Evolutionary conservation across 1,140 invertebrate species (phyloP).

Genomic region (Papilio glaucus): DNA sequence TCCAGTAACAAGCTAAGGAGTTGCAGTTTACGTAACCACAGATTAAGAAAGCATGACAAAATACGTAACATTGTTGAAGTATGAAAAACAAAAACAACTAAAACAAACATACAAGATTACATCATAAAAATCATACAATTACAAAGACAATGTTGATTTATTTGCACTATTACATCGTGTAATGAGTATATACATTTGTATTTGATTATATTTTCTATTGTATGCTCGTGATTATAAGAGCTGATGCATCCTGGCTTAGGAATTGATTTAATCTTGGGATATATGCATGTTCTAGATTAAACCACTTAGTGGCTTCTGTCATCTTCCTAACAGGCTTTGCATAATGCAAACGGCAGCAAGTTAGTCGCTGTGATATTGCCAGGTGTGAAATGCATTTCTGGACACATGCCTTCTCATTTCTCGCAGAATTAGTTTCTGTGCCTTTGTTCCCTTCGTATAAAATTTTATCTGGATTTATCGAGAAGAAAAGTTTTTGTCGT

Average conservation of each 20-base stretch:
- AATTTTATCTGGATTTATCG: not conserved
- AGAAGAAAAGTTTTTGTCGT: not conserved
- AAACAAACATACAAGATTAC: not conserved
- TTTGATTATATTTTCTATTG: not conserved
- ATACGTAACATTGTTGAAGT: not conserved
- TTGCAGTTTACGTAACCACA: not conserved
- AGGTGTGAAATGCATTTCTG: slow-evolving; percentile 7
- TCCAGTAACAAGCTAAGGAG: too few species aligned
- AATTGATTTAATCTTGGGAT: slow-evolving; percentile 1
- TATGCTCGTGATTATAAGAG: not conserved
- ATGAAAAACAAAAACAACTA: not conserved
- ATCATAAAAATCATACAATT: not conserved
- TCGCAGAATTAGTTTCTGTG: not conserved
- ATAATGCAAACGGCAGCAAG: slow-evolving; percentile 12
- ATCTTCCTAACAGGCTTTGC: slow-evolving; percentile 27
- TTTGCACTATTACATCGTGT: not conserved
- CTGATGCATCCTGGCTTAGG: not conserved
- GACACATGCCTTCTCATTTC: not conserved
- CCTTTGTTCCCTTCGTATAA: not conserved
- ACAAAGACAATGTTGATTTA: not conserved
- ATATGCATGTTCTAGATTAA: slow-evolving; percentile 32
- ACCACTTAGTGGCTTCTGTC: slow-evolving; percentile 30
- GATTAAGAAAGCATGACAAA: not conserved
- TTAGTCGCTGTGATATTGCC: slow-evolving; percentile 19
- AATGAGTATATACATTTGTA: too few species aligned